A percentile compares a stretch with the other conserved stretches of the same genome.
phyloP scores from a whole-genome alignment of 2,797 vertebrate genomes.

The Amphiprion clarkii region DNA sequence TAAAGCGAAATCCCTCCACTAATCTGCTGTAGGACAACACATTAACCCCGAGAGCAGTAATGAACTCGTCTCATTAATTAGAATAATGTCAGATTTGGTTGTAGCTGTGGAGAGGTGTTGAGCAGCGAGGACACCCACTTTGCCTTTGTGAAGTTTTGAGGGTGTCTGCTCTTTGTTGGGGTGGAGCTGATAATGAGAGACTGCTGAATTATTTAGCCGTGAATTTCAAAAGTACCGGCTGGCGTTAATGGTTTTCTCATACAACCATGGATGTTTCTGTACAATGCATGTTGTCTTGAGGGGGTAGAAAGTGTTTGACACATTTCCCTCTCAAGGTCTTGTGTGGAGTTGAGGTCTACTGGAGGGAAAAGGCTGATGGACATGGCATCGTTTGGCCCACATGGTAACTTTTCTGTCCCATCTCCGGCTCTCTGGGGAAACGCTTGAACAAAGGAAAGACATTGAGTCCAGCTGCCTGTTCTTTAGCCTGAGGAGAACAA shows the following conservation, averaged over 20 bases:
- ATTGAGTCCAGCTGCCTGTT: constrained; percentile 44
- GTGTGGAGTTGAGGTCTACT: constrained; percentile 7
- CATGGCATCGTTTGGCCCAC: constrained; percentile 15
- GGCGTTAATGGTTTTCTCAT: neutral
- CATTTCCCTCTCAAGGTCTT: constrained; percentile 42
- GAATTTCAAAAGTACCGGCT: constrained; percentile 12
- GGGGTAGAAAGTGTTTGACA: neutral
- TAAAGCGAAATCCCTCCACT: constrained; percentile 62
- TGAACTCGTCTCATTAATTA: constrained; percentile 79
- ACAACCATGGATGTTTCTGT: neutral
- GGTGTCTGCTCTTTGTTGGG: constrained; percentile 45
- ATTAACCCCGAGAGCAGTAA: constrained; percentile 77
- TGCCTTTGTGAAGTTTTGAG: constrained; percentile 60
- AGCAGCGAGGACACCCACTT: constrained; percentile 55
- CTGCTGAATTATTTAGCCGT: constrained; percentile 63
- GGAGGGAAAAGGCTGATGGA: constrained; percentile 10
- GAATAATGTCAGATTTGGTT: constrained; percentile 65
- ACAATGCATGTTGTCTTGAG: neutral
- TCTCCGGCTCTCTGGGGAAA: constrained; percentile 58
- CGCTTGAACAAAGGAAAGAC: constrained; percentile 58
- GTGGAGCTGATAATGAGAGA: constrained; percentile 37
- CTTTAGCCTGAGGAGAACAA: constrained; percentile 71
- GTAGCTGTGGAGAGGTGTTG: constrained; percentile 22
- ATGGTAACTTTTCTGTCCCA: constrained; percentile 40
- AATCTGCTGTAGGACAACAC: constrained; percentile 74